Conservation (phyloP, 2,888 invertebrate genomes). For the Dynastes maya region DNA sequence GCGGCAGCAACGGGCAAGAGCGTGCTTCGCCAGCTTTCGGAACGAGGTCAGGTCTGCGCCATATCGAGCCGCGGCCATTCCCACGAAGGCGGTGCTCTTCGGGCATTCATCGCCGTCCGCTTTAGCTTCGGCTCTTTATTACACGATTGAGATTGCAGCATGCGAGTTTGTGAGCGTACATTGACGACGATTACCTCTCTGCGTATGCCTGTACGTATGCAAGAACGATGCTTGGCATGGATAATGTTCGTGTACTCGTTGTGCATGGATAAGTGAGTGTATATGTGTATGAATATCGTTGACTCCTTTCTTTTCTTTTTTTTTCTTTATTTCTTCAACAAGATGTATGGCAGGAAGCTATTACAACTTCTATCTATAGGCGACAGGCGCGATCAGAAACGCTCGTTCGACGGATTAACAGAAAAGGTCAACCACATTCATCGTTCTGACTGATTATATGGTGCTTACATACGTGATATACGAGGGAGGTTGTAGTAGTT, state of each 20-base stretch:
- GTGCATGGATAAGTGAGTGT: conserved; percentile 5
- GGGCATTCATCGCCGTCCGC: conserved; percentile 57
- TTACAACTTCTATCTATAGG: conserved; percentile 54
- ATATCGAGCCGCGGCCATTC: conserved; percentile 60
- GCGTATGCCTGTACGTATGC: neutral
- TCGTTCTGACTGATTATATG: conserved; percentile 38
- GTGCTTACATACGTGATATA: conserved; percentile 15
- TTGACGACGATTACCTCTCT: neutral
- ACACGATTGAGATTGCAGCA: conserved; percentile 54
- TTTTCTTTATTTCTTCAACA: conserved; percentile 39
- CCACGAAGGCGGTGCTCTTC: conserved; percentile 57
- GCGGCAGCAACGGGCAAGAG: conserved; percentile 26
- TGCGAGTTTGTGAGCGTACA: conserved; percentile 29
- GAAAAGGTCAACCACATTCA: conserved; percentile 58
- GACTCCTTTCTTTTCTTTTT: conserved; percentile 52
- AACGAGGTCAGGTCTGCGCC: conserved; percentile 62
- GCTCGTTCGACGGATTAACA: conserved; percentile 52
- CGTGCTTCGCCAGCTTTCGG: conserved; percentile 53
- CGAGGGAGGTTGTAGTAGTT: conserved; percentile 9
- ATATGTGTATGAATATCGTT: conserved; percentile 50
- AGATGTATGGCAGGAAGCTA: conserved; percentile 57
- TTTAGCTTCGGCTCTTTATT: conserved; percentile 55
- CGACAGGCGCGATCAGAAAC: conserved; percentile 54
- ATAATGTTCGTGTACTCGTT: neutral
- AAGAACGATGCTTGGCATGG: neutral